Base-by-base conservation (phyloP, 2,113 vertebrate genomes). In the Dryoscopus gambensis region DNA sequence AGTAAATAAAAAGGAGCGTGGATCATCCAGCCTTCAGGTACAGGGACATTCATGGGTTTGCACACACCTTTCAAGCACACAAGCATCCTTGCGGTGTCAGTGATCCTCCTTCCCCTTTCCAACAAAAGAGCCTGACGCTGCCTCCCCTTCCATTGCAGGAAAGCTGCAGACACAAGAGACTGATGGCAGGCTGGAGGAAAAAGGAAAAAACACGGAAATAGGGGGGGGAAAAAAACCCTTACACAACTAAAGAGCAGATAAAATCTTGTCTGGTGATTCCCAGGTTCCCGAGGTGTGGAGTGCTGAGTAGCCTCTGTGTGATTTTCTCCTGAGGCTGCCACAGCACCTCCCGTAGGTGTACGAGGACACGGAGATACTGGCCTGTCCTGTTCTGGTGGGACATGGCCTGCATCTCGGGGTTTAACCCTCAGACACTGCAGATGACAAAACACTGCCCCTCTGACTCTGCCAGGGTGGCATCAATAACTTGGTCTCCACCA, bases 361-460 rank as follows among this genome's bases (percentile, higher is more conserved):
- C 35, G 20, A 73, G 22, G n/a, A 31, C 12, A 63, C 6, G 1
- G 0, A 3, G 13, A 21, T 2, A n/a, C 8, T 5, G 50, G 44
- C 11, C 40, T 49, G 42, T 37, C 44, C 11, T 21, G 7, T 9
- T 31, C 63, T n/a, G 24, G 22, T 33, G 57, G 46, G 35, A 46
- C 2, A 3, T 6, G 23, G 47, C 67, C 30, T 46, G 55, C 35
- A 30, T 6, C 14, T 39, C 13, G 30, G 23, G 19, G 28, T 50
- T 89, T 69, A 50, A 57, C 37, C 35, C 74, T 8, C 19, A 59
- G 57, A 13, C 11, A 22, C 40, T 40, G 33, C 79, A 57, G 15
- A 5, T 52, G 25, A 49, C 52, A 86, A 82, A 88, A 64, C 3
- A 2, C 49, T 83, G 65, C 31, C 24, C 33, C 4, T 4, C 50